A percentile compares a stretch with the other conserved stretches of the same genome.
phyloP scores from a whole-genome alignment of 2,888 invertebrate genomes.

The Saturnia pavonia region DNA sequence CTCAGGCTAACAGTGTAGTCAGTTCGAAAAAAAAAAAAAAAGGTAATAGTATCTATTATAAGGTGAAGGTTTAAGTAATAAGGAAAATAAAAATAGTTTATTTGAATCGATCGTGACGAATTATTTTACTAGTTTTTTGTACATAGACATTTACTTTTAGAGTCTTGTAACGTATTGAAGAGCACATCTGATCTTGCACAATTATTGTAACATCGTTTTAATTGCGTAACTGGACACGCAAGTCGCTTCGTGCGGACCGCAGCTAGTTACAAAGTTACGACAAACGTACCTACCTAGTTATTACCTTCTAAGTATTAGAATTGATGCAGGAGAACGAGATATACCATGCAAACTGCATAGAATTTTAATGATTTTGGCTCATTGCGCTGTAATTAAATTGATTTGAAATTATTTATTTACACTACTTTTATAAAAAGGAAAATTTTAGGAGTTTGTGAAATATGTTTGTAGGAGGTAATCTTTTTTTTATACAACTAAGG shows the following conservation, averaged over 20 bases:
- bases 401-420: too few species aligned
- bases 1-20: too few species aligned
- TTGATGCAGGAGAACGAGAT: neutral
- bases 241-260: constrained; percentile 26
- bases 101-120: constrained; percentile 8
- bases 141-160: constrained; percentile 18
- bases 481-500: too few species aligned
- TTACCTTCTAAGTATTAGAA: constrained; percentile 4
- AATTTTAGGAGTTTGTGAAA: too few species aligned
- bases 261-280: constrained; percentile 12
- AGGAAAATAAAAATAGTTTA: neutral
- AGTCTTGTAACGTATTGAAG: constrained; percentile 18
- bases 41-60: too few species aligned
- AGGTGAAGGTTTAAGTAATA: neutral
- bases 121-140: constrained; percentile 9
- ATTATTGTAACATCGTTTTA: constrained; percentile 36
- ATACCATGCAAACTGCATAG: neutral
- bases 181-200: constrained; percentile 35
- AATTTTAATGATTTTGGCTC: neutral
- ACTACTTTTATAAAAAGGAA: too few species aligned
- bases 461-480: too few species aligned
- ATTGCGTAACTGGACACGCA: constrained; percentile 37
- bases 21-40: too few species aligned
- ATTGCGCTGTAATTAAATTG: too few species aligned
- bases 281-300: constrained; percentile 9